phyloP scores from a whole-genome alignment of 2,888 invertebrate genomes.

The Tetrapedia diversipes region DNA sequence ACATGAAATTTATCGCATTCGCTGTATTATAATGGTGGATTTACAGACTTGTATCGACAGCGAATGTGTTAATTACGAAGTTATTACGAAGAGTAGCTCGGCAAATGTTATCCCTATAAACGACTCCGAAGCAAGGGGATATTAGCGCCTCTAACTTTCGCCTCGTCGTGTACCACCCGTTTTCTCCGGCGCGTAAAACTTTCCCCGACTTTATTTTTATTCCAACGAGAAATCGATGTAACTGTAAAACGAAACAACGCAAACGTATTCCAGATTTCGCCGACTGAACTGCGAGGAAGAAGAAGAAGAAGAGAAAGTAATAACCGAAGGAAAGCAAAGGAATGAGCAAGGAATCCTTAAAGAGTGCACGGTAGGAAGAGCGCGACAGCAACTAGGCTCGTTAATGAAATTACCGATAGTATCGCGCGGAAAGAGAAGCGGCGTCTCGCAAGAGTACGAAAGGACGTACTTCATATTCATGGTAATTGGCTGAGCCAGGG shows the following conservation, averaged over 20 bases:
- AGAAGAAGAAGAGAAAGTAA: no score
- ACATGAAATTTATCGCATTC: no score
- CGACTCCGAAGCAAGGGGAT: slow-evolving; percentile 5
- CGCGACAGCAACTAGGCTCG: slow-evolving; percentile 20
- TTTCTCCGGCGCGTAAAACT: neutral
- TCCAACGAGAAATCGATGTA: neutral
- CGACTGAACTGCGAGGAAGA: no score
- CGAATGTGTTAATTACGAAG: no score
- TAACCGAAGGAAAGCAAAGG: neutral
- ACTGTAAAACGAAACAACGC: neutral
- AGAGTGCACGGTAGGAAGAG: neutral
- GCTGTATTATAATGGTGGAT: no score
- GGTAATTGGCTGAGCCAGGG: slow-evolving; percentile 71
- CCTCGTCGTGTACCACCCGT: neutral
- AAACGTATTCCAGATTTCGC: no score
- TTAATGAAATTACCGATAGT: slow-evolving; percentile 73
- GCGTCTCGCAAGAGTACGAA: slow-evolving; percentile 46
- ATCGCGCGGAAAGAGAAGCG: slow-evolving; percentile 62
- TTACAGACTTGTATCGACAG: no score
- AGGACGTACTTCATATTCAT: slow-evolving; percentile 73
- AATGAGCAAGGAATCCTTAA: neutral
- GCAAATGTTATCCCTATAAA: slow-evolving; percentile 25
- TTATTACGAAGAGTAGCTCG: slow-evolving; percentile 26
- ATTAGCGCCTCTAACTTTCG: slow-evolving; percentile 3
- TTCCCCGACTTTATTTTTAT: slow-evolving; percentile 4